Percentiles rank a stretch among this genome's conserved stretches.
These are phyloP conservation scores for Nothoprocta perdicaria DNA, from an alignment of 2,113 vertebrate species.

Conservation along the genomic window DNA sequence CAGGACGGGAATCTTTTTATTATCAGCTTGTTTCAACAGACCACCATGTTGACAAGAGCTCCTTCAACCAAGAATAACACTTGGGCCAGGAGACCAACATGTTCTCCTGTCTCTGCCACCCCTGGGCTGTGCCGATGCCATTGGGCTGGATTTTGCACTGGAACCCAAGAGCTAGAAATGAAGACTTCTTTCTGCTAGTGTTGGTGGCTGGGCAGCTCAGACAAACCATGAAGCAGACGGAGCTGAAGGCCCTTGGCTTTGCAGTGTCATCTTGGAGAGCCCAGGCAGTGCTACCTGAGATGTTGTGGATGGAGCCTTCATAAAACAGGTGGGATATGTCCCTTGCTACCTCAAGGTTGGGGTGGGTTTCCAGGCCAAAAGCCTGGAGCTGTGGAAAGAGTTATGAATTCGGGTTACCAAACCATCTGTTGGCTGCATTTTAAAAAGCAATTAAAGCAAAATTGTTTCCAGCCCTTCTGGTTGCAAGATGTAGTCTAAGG, in stretches of 20 bases:
- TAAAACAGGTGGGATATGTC: neutral
- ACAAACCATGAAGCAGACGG: neutral
- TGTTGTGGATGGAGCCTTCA: neutral
- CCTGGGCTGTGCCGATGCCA: neutral
- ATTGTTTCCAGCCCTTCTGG: conserved; percentile 65
- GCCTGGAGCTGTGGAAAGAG: conserved; percentile 39
- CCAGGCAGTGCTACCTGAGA: neutral
- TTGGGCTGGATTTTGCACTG: neutral
- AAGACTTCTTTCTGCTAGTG: neutral
- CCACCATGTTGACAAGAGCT: neutral
- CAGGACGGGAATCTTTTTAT: no score
- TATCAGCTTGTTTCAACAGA: neutral
- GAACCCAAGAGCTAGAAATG: neutral
- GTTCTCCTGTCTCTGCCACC: neutral
- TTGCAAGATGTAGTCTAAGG: conserved; percentile 60
- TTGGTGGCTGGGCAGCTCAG: neutral
- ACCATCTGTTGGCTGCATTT: conserved; percentile 62
- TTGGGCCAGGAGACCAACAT: neutral
- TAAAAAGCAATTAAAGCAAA: conserved; percentile 61
- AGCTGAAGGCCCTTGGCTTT: neutral
- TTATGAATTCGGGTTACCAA: conserved; percentile 61
- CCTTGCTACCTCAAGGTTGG: neutral
- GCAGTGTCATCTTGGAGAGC: neutral
- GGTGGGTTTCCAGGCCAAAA: conserved; percentile 21
- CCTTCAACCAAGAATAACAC: neutral